phyloP scores from a whole-genome alignment of 2,113 vertebrate species.

The Anser cygnoides region DNA sequence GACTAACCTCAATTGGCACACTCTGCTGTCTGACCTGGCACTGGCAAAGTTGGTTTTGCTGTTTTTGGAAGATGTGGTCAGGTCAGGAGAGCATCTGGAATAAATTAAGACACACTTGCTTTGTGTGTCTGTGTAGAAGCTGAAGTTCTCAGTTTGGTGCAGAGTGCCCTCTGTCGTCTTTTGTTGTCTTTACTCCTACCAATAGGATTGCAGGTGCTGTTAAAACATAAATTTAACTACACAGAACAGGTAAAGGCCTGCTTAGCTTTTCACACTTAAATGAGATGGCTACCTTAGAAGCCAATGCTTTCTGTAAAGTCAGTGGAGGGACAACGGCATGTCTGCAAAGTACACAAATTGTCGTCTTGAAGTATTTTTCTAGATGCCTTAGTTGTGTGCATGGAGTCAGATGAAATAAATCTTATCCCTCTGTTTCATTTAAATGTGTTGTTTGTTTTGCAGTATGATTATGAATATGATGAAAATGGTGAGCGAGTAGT shows the following conservation, averaged over 20 bases:
- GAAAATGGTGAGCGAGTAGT: constrained; percentile 92
- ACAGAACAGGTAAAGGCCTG: fast-evolving
- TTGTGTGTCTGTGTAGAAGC: not conserved
- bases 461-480: constrained; percentile 98
- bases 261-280: not conserved
- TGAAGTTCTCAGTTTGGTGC: not conserved
- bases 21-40: not conserved
- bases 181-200: not conserved
- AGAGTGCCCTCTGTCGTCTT: not conserved
- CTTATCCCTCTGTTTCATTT: not conserved
- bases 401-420: not conserved
- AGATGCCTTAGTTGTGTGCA: not conserved
- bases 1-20: not conserved
- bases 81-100: not conserved
- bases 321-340: fast-evolving
- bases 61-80: not conserved
- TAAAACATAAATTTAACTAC: fast-evolving
- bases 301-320: not conserved
- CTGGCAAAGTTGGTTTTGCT: not conserved
- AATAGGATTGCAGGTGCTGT: not conserved
- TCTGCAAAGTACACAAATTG: fast-evolving
- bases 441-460: constrained; percentile 19
- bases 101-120: not conserved
- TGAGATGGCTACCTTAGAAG: not conserved
- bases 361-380: not conserved